Evolutionary conservation across 2,113 vertebrate species (phyloP), one percentile per base, ranked within the genome.

Genomic region (Desmodus rotundus): DNA sequence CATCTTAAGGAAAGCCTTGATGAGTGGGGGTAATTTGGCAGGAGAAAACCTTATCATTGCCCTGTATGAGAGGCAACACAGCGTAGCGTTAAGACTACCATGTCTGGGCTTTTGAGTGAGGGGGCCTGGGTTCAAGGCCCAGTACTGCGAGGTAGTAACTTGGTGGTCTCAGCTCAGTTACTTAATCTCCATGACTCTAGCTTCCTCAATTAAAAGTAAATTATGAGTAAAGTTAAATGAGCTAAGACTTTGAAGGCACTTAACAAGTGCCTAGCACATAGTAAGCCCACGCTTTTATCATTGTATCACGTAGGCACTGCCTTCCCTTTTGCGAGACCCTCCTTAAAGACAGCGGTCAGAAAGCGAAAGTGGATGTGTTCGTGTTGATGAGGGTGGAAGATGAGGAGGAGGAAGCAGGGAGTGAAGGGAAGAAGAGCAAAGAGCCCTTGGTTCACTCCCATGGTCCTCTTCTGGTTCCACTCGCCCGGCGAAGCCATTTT

Each of bases 1-100:
- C 67, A 4, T 93, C 36, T 91, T 47, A 56, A 91, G 36, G 12
- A 20, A 52, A 90, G 11, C 7, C 20, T 78, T 33, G 2, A 65
- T 31, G 11, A 45, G 24, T 28, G 6, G 20, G 12, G 5, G n/a
- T 45, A 45, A 85, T 52, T 14, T 12, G 10, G 54, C 17, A 20
- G 41, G 43, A 82, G 58, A 31, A 88, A 77, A 50, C 3, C 16
- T 38, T 22, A 82, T 86, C 81, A 20, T 6, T 28, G 1, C 38
- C 7, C 0, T 26, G 16, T 14, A 8, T 58, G 54, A 14, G 7
- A 47, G 26, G 31, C 43, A 24, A 50, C n/a, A 11, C 0, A 17
- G 9, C 13, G 20, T 4, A 47, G 7, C 2, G 1, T 14, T 4
- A 67, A 58, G 10, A 47, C 31, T 31, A 77, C 19, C 24, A 2